Evolutionary conservation across 2,113 vertebrate genomes (phyloP).

Genomic region (Aix galericulata): DNA sequence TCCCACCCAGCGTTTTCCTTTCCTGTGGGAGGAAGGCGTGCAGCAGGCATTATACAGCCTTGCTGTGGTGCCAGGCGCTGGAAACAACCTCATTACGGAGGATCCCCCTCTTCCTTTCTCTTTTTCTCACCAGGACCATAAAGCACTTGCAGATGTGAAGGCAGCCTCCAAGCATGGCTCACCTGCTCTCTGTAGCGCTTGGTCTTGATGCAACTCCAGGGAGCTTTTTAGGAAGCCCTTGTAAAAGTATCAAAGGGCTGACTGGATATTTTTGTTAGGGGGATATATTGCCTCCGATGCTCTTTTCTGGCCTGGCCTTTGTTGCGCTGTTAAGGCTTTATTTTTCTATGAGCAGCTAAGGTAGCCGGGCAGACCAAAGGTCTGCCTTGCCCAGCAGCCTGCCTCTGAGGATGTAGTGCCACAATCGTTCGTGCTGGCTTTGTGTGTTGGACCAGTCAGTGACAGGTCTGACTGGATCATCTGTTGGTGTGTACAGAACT

Average conservation of each 20-base stretch:
- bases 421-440: accelerated
- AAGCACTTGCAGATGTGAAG: constrained; percentile 27
- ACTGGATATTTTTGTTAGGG: neutral
- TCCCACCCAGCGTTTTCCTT: neutral
- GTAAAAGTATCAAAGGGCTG: constrained; percentile 24
- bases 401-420: neutral
- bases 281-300: neutral
- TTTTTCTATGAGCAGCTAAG: neutral
- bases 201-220: neutral
- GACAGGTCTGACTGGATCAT: neutral
- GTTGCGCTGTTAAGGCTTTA: neutral
- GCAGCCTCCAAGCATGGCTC: constrained; percentile 1
- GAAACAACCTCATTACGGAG: constrained; percentile 29
- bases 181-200: neutral
- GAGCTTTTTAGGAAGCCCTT: neutral
- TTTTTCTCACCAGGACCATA: neutral
- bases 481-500: neutral
- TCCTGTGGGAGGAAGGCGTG: neutral
- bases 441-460: neutral
- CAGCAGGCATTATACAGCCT: neutral
- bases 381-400: neutral
- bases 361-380: neutral
- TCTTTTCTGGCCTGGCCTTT: neutral
- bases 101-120: neutral
- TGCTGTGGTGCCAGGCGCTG: constrained; percentile 2